Percentiles rank a stretch among this genome's conserved stretches.
phyloP scores from a whole-genome alignment of 2,113 vertebrate species.

The Pipa parva region DNA sequence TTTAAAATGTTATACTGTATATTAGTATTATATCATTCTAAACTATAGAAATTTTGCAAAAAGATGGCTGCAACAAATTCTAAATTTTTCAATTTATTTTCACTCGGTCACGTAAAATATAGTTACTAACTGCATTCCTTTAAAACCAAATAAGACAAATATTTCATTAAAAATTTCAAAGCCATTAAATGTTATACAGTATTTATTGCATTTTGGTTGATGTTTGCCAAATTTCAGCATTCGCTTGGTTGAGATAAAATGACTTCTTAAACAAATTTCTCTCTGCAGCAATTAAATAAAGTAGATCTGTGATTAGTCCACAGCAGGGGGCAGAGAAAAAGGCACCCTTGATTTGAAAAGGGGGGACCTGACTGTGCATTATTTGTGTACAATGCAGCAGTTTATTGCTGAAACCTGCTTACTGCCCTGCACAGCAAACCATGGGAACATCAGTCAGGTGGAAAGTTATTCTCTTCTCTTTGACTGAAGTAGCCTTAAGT shows the following conservation, averaged over 20 bases:
- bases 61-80: too few relatives aligned
- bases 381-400: conserved; percentile 95
- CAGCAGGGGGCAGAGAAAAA: conserved; percentile 95
- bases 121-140: too few relatives aligned
- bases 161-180: too few relatives aligned
- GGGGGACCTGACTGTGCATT: conserved; percentile 97
- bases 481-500: conserved; percentile 82
- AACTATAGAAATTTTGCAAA: too few relatives aligned
- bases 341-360: conserved; percentile 99
- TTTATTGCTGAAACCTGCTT: conserved; percentile 99
- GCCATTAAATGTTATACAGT: not conserved
- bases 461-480: conserved; percentile 90
- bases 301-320: conserved; percentile 99
- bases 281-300: conserved; percentile 99
- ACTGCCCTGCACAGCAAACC: conserved; percentile 90
- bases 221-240: conserved; percentile 85
- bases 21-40: too few relatives aligned
- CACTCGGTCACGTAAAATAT: too few relatives aligned
- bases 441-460: conserved; percentile 99
- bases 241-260: conserved; percentile 93
- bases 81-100: too few relatives aligned
- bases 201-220: conserved; percentile 88
- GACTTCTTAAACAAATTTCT: conserved; percentile 99
- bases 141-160: too few relatives aligned
- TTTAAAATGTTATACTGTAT: too few relatives aligned